Evolutionary conservation across 1,140 invertebrate genomes (phyloP).

Genomic region (Cherax destructor): DNA sequence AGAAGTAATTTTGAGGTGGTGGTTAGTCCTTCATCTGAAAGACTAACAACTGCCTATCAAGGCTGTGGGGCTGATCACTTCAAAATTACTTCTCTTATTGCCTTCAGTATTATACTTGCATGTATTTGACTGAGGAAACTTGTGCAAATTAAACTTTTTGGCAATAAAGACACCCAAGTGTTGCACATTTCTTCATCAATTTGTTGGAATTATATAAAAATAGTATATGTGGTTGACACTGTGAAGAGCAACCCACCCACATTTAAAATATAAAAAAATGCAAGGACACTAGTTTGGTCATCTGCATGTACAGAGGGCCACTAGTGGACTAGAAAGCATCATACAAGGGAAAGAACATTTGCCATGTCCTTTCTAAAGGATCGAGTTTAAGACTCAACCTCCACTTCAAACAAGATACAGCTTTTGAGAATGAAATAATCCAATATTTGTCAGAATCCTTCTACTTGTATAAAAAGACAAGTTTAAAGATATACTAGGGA

Average conservation of each 20-base stretch:
- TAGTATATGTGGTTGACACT: not conserved
- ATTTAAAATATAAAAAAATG: conserved; percentile 31
- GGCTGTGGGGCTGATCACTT: too few species aligned
- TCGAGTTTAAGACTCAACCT: not conserved
- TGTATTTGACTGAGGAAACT: too few species aligned
- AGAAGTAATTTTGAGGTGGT: too few species aligned
- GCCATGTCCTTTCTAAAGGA: not conserved
- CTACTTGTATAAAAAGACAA: not conserved
- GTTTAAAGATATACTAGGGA: conserved; percentile 5
- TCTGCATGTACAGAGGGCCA: conserved; percentile 58
- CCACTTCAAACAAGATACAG: not conserved
- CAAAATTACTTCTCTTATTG: too few species aligned
- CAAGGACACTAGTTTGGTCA: conserved; percentile 57
- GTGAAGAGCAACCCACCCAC: conserved; percentile 39
- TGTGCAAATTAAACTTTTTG: too few species aligned
- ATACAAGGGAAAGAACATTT: not conserved
- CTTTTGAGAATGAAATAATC: not conserved
- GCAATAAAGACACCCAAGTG: too few species aligned
- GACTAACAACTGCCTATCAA: too few species aligned
- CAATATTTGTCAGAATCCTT: conserved; percentile 12
- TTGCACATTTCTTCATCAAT: too few species aligned
- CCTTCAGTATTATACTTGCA: too few species aligned
- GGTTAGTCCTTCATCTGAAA: too few species aligned
- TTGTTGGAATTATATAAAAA: not conserved
- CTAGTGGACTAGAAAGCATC: conserved; percentile 55